phyloP scores from a whole-genome alignment of 2,888 invertebrate genomes.

The Osmoderma eremita region DNA sequence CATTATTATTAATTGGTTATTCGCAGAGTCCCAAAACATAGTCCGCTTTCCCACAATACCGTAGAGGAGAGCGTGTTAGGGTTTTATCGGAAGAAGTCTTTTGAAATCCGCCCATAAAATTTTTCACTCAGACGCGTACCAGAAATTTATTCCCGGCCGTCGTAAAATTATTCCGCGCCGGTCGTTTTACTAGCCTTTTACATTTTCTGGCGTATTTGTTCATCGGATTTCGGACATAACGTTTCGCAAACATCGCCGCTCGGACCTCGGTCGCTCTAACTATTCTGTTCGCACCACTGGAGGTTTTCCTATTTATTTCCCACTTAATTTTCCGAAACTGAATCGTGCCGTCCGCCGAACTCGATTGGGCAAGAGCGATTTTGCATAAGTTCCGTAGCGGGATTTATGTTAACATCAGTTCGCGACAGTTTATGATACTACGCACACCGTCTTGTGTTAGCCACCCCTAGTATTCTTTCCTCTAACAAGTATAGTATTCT shows the following conservation, averaged over 20 bases:
- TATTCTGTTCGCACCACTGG: neutral
- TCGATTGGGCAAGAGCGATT: neutral
- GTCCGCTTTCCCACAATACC: too few relatives aligned
- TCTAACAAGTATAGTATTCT: too few relatives aligned
- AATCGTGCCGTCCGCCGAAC: neutral
- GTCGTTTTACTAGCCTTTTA: conserved; percentile 37
- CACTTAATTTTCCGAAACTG: conserved; percentile 1
- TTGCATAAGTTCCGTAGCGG: neutral
- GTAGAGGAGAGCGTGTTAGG: neutral
- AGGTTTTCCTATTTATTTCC: conserved; percentile 3
- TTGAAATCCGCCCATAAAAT: conserved; percentile 34
- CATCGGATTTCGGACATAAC: conserved; percentile 37
- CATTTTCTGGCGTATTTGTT: conserved; percentile 37
- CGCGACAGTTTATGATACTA: neutral
- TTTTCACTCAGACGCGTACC: conserved; percentile 32
- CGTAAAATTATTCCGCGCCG: conserved; percentile 37
- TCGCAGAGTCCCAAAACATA: too few relatives aligned
- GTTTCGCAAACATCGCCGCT: conserved; percentile 25
- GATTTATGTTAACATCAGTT: neutral
- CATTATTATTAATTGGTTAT: too few relatives aligned
- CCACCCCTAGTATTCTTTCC: too few relatives aligned
- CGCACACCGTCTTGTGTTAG: neutral
- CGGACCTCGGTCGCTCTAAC: neutral
- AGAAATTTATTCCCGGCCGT: conserved; percentile 36
- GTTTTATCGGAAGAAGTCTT: conserved; percentile 33